phyloP scores from a whole-genome alignment of 2,797 vertebrate genomes.

The Trichosurus vulpecula region DNA sequence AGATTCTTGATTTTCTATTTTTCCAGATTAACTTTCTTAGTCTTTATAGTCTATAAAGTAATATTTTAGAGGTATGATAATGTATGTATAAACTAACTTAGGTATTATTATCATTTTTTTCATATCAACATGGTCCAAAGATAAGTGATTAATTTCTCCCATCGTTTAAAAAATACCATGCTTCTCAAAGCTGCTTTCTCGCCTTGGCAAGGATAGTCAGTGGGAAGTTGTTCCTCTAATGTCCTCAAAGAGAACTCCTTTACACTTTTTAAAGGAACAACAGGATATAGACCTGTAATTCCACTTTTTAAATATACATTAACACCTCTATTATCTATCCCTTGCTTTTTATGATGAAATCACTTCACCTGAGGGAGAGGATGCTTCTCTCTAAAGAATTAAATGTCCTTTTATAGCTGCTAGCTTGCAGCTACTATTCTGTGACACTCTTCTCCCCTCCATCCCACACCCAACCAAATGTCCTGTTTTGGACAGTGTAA shows the following conservation, averaged over 20 bases:
- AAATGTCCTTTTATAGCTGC: not conserved
- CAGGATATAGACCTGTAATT: not conserved
- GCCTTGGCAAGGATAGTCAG: not conserved
- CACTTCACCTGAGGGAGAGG: not conserved
- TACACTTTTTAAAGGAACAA: not conserved
- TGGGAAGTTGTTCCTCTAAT: not conserved
- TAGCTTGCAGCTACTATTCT: fast-evolving
- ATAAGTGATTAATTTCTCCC: not conserved
- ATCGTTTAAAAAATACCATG: not conserved
- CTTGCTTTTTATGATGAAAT: not conserved
- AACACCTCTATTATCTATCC: not conserved
- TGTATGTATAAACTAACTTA: not conserved
- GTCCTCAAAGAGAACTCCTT: not conserved
- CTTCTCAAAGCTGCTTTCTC: not conserved
- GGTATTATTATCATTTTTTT: not conserved
- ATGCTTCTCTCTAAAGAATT: not conserved
- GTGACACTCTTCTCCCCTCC: not conserved
- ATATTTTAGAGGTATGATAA: too few species aligned
- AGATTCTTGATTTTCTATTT: not conserved
- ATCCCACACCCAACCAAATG: not conserved
- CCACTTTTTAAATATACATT: not conserved
- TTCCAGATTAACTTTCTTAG: not conserved
- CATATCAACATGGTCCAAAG: not conserved
- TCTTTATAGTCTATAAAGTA: too few species aligned
- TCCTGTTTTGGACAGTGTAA: too few species aligned